These are phyloP conservation scores for Orussus abietinus DNA, from an alignment of 1,140 invertebrate genomes.

Conservation along the genomic window DNA sequence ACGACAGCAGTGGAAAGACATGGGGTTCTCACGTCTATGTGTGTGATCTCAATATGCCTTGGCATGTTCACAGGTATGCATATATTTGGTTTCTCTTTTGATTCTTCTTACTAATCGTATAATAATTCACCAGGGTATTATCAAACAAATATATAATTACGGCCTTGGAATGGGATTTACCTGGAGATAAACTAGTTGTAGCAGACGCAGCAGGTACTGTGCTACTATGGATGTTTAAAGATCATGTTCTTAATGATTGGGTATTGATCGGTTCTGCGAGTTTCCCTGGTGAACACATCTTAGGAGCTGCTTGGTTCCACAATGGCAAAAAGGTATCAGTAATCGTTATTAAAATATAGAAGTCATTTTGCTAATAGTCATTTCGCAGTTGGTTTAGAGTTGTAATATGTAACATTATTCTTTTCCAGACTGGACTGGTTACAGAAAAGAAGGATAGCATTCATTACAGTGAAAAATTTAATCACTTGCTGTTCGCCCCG, in stretches of 20 bases:
- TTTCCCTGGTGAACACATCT: slow-evolving; percentile 74
- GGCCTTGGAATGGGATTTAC: slow-evolving; percentile 79
- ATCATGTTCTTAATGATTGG: slow-evolving; percentile 83
- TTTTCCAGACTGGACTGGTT: slow-evolving; percentile 47
- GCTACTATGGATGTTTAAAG: slow-evolving; percentile 72
- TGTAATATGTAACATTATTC: no score
- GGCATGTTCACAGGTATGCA: slow-evolving; percentile 71
- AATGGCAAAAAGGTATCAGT: slow-evolving; percentile 77
- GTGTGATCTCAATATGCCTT: slow-evolving; percentile 81
- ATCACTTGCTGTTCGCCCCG: slow-evolving; percentile 69
- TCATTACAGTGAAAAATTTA: slow-evolving; percentile 83
- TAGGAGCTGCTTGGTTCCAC: slow-evolving; percentile 78
- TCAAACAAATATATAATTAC: slow-evolving; percentile 64
- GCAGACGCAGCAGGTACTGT: slow-evolving; percentile 72
- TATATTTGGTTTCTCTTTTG: slow-evolving; percentile 21
- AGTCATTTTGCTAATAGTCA: no score
- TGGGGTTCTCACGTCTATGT: slow-evolving; percentile 81
- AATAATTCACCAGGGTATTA: slow-evolving; percentile 52
- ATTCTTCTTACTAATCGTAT: slow-evolving; percentile 7
- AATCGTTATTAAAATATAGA: no score
- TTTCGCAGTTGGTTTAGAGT: no score
- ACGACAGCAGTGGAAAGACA: slow-evolving; percentile 62
- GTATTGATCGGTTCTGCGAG: slow-evolving; percentile 46
- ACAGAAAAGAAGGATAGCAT: slow-evolving; percentile 77
- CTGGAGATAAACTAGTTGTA: slow-evolving; percentile 73